phyloP scores from a whole-genome alignment of 2,888 invertebrate species.

The Cenopis cana region DNA sequence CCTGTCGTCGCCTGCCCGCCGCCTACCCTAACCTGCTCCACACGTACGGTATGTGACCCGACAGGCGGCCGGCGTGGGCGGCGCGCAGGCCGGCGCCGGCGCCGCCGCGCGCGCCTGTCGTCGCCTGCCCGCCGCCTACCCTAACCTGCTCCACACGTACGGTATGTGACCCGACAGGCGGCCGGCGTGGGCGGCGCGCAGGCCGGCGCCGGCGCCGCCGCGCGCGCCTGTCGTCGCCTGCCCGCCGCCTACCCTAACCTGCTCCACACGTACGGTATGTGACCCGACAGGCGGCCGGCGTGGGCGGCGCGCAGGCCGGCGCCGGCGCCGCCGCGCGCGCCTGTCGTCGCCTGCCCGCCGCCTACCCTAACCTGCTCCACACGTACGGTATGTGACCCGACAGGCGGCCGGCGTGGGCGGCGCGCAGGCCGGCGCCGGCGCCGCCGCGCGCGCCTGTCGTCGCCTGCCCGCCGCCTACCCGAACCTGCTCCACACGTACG shows the following conservation, averaged over 20 bases:
- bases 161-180: conserved; percentile 51
- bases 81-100: conserved; percentile 47
- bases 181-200: conserved; percentile 46
- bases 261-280: conserved; percentile 61
- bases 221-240: conserved; percentile 49
- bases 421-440: conserved; percentile 48
- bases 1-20: conserved; percentile 55
- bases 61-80: conserved; percentile 45
- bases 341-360: conserved; percentile 55
- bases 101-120: conserved; percentile 51
- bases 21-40: conserved; percentile 64
- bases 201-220: conserved; percentile 52
- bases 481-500: conserved; percentile 61
- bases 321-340: conserved; percentile 54
- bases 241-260: conserved; percentile 66
- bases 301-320: conserved; percentile 42
- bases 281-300: too few relatives aligned
- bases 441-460: conserved; percentile 50
- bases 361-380: conserved; percentile 64
- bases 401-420: too few relatives aligned
- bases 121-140: conserved; percentile 62
- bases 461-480: conserved; percentile 64
- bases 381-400: conserved; percentile 56
- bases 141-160: conserved; percentile 61
- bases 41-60: conserved; percentile 56